A percentile compares a stretch with the other conserved stretches of the same genome.
Conservation (phyloP, 2,888 invertebrate genomes). For the Galeopsomyia nigrocyanea region DNA sequence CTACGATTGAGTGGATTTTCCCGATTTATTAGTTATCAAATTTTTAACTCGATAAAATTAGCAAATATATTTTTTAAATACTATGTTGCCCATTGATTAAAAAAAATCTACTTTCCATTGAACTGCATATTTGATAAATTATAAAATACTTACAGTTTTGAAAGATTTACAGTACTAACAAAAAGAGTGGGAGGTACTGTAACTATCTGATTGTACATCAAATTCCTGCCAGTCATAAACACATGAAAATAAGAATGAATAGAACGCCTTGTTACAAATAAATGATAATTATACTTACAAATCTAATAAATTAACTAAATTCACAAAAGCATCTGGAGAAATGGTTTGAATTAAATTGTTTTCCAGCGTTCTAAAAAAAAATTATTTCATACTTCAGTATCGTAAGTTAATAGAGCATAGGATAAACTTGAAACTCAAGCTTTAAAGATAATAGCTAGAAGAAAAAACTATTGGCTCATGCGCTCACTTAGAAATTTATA, state of each 20-base stretch:
- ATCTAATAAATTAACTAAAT: conserved; percentile 68
- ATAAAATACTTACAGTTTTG: conserved; percentile 70
- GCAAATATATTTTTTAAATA: no score
- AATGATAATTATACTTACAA: conserved; percentile 69
- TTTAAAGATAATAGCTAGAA: no score
- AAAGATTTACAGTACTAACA: conserved; percentile 65
- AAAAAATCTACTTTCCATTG: no score
- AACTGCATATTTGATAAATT: background rate
- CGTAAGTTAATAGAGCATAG: background rate
- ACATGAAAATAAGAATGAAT: background rate
- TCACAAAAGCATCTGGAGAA: conserved; percentile 68
- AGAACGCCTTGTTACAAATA: background rate
- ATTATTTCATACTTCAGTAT: conserved; percentile 27
- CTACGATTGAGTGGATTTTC: no score
- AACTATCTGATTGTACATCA: conserved; percentile 70
- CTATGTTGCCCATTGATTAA: no score
- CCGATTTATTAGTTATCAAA: no score
- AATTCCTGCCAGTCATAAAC: conserved; percentile 64
- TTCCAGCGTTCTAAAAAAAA: conserved; percentile 61
- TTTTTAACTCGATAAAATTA: no score
- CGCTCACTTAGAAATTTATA: no score
- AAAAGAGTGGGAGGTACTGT: conserved; percentile 68
- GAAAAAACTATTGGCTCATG: no score
- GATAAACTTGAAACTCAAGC: no score
- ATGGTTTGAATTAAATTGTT: conserved; percentile 69